Percentiles rank a stretch among this genome's conserved stretches.
phyloP scores from a whole-genome alignment of 2,888 invertebrate species.

The Chironomus riparius region DNA sequence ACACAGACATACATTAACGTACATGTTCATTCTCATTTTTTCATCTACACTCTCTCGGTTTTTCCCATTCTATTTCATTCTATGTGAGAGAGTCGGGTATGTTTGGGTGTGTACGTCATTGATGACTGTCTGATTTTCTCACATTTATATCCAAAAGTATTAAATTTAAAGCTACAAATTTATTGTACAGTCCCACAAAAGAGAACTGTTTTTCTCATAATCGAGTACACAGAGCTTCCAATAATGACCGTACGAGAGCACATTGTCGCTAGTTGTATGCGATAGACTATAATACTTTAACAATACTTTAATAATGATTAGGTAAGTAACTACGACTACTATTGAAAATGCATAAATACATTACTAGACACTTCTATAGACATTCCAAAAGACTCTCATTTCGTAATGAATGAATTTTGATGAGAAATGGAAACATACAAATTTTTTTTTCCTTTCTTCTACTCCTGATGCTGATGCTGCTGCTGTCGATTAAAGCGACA shows the following conservation, averaged over 20 bases:
- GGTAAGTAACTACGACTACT: not conserved
- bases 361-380: not conserved
- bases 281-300: not conserved
- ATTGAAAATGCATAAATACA: not conserved
- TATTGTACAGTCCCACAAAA: no score
- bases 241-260: not conserved
- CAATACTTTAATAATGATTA: not conserved
- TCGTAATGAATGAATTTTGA: not conserved
- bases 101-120: not conserved
- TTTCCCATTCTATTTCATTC: constrained; percentile 22
- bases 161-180: no score
- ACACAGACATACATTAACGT: not conserved
- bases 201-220: not conserved
- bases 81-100: not conserved
- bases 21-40: not conserved
- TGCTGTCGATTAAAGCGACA: not conserved
- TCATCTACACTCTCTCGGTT: constrained; percentile 10
- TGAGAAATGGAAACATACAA: no score
- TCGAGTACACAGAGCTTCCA: not conserved
- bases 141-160: not conserved
- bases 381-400: not conserved
- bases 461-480: not conserved
- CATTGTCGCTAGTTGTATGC: not conserved
- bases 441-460: no score
- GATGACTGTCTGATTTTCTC: not conserved